Evolutionary conservation across 1,140 invertebrate genomes (phyloP).

Genomic region (Kradibia gibbosae): DNA sequence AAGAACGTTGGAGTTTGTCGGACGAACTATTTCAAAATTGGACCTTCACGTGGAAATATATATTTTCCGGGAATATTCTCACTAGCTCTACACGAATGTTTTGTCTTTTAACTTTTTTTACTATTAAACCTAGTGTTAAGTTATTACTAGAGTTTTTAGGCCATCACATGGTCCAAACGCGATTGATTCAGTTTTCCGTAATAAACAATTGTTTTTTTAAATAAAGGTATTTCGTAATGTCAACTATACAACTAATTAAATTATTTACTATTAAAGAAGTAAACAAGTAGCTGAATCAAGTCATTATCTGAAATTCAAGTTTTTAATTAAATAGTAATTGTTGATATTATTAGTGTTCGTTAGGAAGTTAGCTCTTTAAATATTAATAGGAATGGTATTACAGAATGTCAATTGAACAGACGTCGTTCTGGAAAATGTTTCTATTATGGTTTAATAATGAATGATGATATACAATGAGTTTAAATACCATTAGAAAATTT

Average conservation of each 20-base stretch:
- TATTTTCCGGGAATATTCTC: background rate
- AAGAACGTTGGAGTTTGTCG: background rate
- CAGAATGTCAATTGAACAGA: background rate
- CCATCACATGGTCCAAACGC: background rate
- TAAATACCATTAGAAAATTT: background rate
- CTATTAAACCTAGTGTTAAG: background rate
- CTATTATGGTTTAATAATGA: background rate
- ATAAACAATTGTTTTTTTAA: background rate
- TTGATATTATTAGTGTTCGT: background rate
- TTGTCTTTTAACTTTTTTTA: background rate
- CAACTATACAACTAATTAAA: background rate
- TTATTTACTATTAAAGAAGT: too few species aligned
- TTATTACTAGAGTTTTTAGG: background rate
- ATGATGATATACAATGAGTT: background rate
- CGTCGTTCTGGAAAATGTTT: background rate
- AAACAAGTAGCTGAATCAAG: background rate
- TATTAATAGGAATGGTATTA: background rate
- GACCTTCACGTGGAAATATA: slow-evolving; percentile 6
- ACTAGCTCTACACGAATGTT: background rate
- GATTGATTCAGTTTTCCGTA: background rate
- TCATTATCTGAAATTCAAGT: background rate
- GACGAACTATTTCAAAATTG: slow-evolving; percentile 21
- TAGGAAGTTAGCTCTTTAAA: background rate
- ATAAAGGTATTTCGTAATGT: background rate
- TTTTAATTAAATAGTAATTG: background rate